Evolutionary conservation across 2,888 invertebrate genomes (phyloP), one percentile per base, ranked within the genome.

Genomic region (Agelastica alni): DNA sequence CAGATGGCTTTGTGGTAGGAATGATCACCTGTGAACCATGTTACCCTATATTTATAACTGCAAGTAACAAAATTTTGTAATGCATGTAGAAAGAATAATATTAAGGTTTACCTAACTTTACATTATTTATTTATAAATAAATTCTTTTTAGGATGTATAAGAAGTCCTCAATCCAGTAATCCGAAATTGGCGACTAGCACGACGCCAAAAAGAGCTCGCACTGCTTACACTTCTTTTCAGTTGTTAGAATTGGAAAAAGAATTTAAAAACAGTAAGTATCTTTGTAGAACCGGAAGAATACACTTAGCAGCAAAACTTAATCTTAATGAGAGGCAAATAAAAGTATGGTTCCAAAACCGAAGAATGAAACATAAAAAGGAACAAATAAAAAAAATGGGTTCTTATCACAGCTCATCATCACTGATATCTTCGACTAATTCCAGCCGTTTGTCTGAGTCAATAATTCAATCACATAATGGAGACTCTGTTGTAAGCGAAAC

Each of bases 271-370:
- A 87, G 85, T 65, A 83, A 85, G 26, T 93, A 93, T 69, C 77
- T 93, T 0, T 88, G 88, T 70, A 82, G 92, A 17, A 87, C 89
- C 0, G 79, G 89, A 52, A 80, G 92, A 37, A 89, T 91, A 18
- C 86, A 90, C 69, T 81, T 93, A 69, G 89, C 92, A 0, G 80
- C 84, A 20, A 77, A 81, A 31, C 78, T 92, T 4, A 82, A 81
- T 60, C 78, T 93, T 5, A 83, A 86, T 1, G 92, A 93, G 68
- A 78, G 90, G 17, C 91, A 93, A 74, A 89, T 93, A 49, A 92
- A 93, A 74, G 91, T 92, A 61, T 92, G 92, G 92, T 93, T 92
- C 72, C 92, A 93, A 71, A 92, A 91, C 69, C 79, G 91, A 12
- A 78, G 91, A 3, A 92, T 92, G 91, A 88, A 89, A 62, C 81